Base-by-base conservation (phyloP, 2,888 invertebrate genomes). In the Leptinotarsa haldemani region DNA sequence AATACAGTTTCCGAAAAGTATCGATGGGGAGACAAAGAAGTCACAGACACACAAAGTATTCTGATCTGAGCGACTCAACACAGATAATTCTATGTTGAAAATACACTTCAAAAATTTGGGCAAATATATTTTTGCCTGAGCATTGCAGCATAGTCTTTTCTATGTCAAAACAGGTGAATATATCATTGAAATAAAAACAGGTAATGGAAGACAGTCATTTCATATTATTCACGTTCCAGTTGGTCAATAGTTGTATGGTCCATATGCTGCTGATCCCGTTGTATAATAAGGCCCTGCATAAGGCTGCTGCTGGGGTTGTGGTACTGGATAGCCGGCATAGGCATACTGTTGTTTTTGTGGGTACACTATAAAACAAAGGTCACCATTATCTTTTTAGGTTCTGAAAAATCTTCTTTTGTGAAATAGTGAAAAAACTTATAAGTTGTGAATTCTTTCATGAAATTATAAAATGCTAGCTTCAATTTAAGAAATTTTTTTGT, bases 341-440 rank as follows among this genome's bases (percentile, higher is more conserved):
- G 96, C 95, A 86, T 96, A 95, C 82, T 95, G 96, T 87, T 97
- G 96, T 88, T 97, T 97, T 88, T 97, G 97, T 69, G 97, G 97
- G 89, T 97, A 97, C 84, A 97, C 97, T 95, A 91, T 64, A 89
- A 89, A 83, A 81, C 78, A 79, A 80, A 78, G 77, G 30, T 61
- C 16, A 40, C n/a, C n/a, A 22, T 56, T 22, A 56, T 15, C 1
- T 25, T 15, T 22, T 16, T n/a, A 16, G n/a, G n/a, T 50, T 13
- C 0, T n/a, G 15, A 50, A 50, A 15, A 50, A 50, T 50, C 1
- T 15, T 50, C n/a, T 16, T 48, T 48, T 40, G 2, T 40, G 40
- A 40, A 40, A 12, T 40, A 3, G 40, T 40, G 9, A 40, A 40
- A 9, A 9, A 40, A 9, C 2, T 4, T 25, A 25, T 9, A 40